phyloP scores from a whole-genome alignment of 2,888 invertebrate genomes.

The Drosophila suboccidentalis region DNA sequence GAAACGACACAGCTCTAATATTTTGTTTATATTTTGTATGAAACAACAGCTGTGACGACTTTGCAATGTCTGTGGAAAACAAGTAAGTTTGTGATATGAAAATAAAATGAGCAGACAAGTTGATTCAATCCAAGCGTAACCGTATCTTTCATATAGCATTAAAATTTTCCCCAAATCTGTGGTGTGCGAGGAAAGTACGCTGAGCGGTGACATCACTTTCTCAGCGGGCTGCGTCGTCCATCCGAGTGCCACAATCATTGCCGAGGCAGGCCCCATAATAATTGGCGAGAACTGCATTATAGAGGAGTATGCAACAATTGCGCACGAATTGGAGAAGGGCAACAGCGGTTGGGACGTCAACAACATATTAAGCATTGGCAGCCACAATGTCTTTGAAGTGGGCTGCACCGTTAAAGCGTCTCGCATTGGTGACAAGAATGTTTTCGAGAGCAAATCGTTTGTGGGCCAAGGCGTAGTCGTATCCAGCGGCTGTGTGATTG shows the following conservation, averaged over 20 bases:
- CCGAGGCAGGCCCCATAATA: constrained; percentile 97
- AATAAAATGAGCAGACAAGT: background rate
- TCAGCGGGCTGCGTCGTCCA: constrained; percentile 95
- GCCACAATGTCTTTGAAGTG: constrained; percentile 98
- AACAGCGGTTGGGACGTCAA: constrained; percentile 37
- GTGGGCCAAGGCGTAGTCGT: constrained; percentile 94
- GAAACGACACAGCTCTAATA: background rate
- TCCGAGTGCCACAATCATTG: constrained; percentile 96
- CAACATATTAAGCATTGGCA: constrained; percentile 91
- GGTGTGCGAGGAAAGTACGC: constrained; percentile 95
- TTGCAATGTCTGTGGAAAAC: constrained; percentile 60
- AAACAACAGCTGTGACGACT: no score
- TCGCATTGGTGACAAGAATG: constrained; percentile 97
- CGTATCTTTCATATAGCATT: constrained; percentile 86
- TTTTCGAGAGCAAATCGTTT: constrained; percentile 95
- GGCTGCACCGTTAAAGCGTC: constrained; percentile 93
- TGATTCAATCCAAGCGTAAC: accelerated
- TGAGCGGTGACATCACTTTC: constrained; percentile 96
- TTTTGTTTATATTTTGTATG: constrained; percentile 8
- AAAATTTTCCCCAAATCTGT: constrained; percentile 94
- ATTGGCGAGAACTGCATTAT: constrained; percentile 98
- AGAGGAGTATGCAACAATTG: constrained; percentile 96
- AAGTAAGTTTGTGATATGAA: constrained; percentile 40
- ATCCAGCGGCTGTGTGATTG: constrained; percentile 96
- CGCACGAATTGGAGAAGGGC: constrained; percentile 87